Evolutionary conservation across 2,113 vertebrate genomes (phyloP).

Genomic region (Chionis minor): DNA sequence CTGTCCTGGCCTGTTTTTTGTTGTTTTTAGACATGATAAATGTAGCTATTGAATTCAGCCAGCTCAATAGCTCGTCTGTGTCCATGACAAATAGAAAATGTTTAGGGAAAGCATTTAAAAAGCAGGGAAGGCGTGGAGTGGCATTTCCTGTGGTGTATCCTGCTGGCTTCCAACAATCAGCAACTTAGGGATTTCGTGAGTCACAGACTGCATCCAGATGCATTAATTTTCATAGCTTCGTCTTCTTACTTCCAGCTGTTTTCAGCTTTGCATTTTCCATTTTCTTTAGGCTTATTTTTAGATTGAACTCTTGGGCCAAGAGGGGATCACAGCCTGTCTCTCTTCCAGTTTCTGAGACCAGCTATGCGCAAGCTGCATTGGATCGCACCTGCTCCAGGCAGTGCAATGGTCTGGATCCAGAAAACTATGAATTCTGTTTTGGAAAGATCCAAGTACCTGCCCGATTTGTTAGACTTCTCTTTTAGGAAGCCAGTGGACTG

Average conservation of each 20-base stretch:
- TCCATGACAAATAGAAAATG: neutral
- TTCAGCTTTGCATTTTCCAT: neutral
- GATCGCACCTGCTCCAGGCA: neutral
- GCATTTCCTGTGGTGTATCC: neutral
- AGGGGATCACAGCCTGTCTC: neutral
- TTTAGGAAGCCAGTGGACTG: neutral
- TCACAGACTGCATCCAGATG: neutral
- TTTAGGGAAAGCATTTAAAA: neutral
- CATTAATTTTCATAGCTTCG: neutral
- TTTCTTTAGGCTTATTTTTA: neutral
- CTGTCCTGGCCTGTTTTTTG: fast-evolving
- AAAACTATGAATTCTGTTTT: neutral
- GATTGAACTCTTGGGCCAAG: neutral
- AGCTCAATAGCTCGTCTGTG: neutral
- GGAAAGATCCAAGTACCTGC: neutral
- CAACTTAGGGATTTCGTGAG: neutral
- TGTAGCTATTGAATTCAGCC: neutral
- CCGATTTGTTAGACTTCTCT: neutral
- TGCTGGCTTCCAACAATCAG: neutral
- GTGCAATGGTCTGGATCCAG: neutral
- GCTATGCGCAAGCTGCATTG: neutral
- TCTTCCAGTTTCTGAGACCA: neutral
- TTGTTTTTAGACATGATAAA: neutral
- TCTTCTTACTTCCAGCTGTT: neutral
- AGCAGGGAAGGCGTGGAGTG: neutral